Conservation (phyloP, 1,140 invertebrate genomes). For the Aphis gossypii region DNA sequence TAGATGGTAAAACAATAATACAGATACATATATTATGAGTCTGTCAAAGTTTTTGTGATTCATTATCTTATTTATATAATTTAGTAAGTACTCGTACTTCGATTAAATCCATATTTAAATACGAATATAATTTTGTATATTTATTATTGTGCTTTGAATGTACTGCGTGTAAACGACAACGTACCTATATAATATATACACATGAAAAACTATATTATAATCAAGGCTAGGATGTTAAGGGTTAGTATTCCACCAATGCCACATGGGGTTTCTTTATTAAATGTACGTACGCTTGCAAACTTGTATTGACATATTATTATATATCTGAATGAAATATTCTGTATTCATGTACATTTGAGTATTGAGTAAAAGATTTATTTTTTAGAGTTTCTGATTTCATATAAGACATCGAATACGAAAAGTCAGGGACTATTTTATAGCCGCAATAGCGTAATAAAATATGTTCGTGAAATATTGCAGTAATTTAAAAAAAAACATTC, state of each 20-base stretch:
- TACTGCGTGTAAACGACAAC: slow-evolving; percentile 14
- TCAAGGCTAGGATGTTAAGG: slow-evolving; percentile 5
- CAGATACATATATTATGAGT: neutral
- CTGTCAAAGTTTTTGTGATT: slow-evolving; percentile 9
- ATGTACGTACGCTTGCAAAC: neutral
- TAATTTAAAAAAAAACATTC: slow-evolving; percentile 22
- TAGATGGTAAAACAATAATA: neutral
- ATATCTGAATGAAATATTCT: neutral
- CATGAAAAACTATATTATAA: slow-evolving; percentile 1
- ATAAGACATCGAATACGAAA: neutral
- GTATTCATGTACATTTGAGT: neutral
- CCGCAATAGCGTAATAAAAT: neutral
- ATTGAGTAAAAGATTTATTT: slow-evolving; percentile 23
- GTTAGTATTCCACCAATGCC: neutral
- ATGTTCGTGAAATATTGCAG: neutral
- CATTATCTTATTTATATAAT: neutral
- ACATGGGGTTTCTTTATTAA: slow-evolving; percentile 8
- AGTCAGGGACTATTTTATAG: neutral
- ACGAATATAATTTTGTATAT: neutral
- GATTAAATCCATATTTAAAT: neutral
- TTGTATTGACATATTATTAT: slow-evolving; percentile 24
- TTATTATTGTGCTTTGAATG: neutral
- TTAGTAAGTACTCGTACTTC: neutral
- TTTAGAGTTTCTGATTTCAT: slow-evolving; percentile 1
- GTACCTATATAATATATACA: neutral